A percentile compares a stretch with the other conserved stretches of the same genome.
Conservation (phyloP, 2,797 vertebrate genomes). For the Hemitrygon akajei region DNA sequence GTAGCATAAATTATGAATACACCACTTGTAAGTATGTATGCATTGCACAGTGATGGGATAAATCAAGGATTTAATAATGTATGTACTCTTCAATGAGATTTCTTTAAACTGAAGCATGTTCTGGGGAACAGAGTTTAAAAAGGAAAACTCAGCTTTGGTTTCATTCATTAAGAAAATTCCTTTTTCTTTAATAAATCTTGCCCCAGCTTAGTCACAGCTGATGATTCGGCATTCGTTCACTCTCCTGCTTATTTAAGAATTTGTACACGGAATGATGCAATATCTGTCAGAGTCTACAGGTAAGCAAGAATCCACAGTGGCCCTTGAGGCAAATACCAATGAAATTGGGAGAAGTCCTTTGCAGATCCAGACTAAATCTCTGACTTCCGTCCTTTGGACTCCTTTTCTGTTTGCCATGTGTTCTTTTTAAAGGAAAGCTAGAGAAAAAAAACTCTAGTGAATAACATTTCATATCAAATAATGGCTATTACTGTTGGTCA, state of each 20-base stretch:
- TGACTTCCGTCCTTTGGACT: not conserved
- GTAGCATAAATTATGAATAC: conserved; percentile 10
- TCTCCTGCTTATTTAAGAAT: not conserved
- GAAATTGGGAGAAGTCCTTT: not conserved
- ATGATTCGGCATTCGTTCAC: not conserved
- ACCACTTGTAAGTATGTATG: conserved; percentile 33
- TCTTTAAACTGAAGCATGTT: conserved; percentile 27
- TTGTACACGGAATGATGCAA: not conserved
- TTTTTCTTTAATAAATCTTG: not conserved
- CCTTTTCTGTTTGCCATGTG: not conserved
- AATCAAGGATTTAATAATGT: conserved; percentile 34
- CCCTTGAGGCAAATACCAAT: not conserved
- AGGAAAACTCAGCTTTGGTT: not conserved
- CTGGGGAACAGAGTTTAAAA: conserved; percentile 9
- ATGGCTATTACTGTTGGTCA: not conserved
- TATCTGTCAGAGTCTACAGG: not conserved
- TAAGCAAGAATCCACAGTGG: not conserved
- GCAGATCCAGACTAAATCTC: not conserved
- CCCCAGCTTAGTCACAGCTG: not conserved
- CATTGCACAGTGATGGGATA: conserved; percentile 31
- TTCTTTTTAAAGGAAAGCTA: not conserved
- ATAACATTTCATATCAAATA: not conserved
- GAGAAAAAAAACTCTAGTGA: not conserved
- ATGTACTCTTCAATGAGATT: conserved; percentile 26
- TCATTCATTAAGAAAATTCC: conserved; percentile 18